Evolutionary conservation across 2,888 invertebrate species (phyloP), one percentile per base, ranked within the genome.

Genomic region (Erpobdella octoculata): DNA sequence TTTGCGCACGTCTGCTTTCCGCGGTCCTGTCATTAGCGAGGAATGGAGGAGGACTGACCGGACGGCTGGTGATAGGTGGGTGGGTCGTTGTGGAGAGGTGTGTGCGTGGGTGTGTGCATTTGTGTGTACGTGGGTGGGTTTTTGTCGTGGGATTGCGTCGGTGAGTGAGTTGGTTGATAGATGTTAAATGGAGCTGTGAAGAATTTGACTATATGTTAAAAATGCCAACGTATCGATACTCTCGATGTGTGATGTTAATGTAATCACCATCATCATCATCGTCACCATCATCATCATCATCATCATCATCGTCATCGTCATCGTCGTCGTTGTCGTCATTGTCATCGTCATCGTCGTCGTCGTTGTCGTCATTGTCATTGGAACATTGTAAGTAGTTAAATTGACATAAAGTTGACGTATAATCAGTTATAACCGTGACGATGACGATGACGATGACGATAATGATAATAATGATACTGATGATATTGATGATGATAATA

Each of bases 241-340:
- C n/a, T n/a, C n/a, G n/a, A n/a, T n/a, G n/a, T n/a, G n/a, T n/a
- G n/a, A n/a, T n/a, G 58, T 58, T 58, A 69, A 59, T 33, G 31
- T 69, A 48, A 69, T 58, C 69, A 69, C 18, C 53, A 58, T 65
- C 53, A 58, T 65, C 69, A 61, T 31, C 69, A 68, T 66, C 38
- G 25, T 66, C 38, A n/a, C 38, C 38, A n/a, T 66, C 67, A 59
- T 38, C 67, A 59, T 66, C 38, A 38, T 59, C 38, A n/a, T 59
- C 67, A 66, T n/a, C 67, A 66, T 66, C 38, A 38, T 59, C 67
- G 38, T 38, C 67, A 66, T 66, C 38, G 9, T 66, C 2, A 36
- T 5, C 18, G n/a, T 5, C 18, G 28, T 2, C 2, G 21, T 21
- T 2, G 21, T 48, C n/a, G 21, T 48, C 2, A 48, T 48, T n/a